These are phyloP conservation scores for Scolopax rusticola DNA, from an alignment of 2,797 vertebrate species.

Conservation along the genomic window DNA sequence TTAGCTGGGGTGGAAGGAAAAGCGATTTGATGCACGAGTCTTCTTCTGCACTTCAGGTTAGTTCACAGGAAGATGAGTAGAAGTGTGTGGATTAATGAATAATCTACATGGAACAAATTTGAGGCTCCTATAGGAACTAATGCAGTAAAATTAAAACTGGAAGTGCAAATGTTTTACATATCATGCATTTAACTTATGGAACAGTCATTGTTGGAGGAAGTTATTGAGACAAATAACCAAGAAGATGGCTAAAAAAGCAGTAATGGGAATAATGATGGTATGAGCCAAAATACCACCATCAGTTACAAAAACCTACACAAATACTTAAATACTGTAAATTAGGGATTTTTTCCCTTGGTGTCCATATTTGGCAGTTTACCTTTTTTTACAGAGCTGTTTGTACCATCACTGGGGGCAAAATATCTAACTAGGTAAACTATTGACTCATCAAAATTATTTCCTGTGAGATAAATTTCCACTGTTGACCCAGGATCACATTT, in stretches of 20 bases:
- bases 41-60: background rate
- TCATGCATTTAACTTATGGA: background rate
- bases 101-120: background rate
- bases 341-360: background rate
- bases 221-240: background rate
- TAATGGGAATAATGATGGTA: background rate
- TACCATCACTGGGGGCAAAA: background rate
- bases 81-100: background rate
- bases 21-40: background rate
- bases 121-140: background rate
- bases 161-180: background rate
- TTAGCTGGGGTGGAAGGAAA: background rate
- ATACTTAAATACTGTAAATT: background rate
- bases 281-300: background rate
- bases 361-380: background rate
- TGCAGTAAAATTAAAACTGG: background rate
- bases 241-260: background rate
- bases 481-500: background rate
- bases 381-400: background rate
- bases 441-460: background rate
- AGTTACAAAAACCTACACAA: background rate
- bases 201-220: background rate
- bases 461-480: background rate
- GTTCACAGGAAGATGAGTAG: background rate
- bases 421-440: background rate